Base-by-base conservation (phyloP, 2,888 invertebrate genomes). In the Lepetodrilus schrolli region DNA sequence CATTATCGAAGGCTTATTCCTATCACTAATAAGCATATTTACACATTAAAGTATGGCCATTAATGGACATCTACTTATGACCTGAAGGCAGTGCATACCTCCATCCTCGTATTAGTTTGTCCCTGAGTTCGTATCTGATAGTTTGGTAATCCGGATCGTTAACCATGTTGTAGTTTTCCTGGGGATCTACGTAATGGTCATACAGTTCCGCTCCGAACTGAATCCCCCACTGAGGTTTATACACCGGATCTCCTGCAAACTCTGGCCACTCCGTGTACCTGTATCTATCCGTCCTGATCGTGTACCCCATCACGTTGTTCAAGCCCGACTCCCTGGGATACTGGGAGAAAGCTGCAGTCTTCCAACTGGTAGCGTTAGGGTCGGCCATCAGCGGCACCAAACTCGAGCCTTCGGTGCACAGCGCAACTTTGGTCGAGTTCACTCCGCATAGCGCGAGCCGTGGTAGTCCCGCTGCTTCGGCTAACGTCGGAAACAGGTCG, bases 121-220 rank as follows among this genome's bases (percentile, higher is more conserved):
- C 70, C 0, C 78, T 78, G 8, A 87, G 74, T 8, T 78, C 70
- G 2, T 51, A 68, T 7, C 74, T 77, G 7, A 80, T 74, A 34
- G 84, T 74, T 7, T 75, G 72, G 77, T 92, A 88, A 72, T 89
- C 84, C 4, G 84, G 20, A 51, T 76, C 65, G 2, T 69, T 23
- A 2, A 73, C 79, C 17, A 65, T 43, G 72, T 81, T 82, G 68
- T 50, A 20, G 47, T 80, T 81, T 69, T 82, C 82, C 26, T 78
- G 77, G 0, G 82, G 80, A 23, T 82, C 81, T 0, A 23, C 30
- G n/a, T 38, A 34, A 49, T 81, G 81, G 21, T 79, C 78, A 47
- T 82, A 82, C 4, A 82, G 74, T 68, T 82, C 81, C 0, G 48
- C 50, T 5, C 74, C 81, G 20, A 71, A 30, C 26, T 74, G 8